Percentiles rank a stretch among this genome's conserved stretches.
These are phyloP conservation scores for Pogonomyrmex californicus DNA, from an alignment of 1,140 invertebrate genomes.

Conservation along the genomic window DNA sequence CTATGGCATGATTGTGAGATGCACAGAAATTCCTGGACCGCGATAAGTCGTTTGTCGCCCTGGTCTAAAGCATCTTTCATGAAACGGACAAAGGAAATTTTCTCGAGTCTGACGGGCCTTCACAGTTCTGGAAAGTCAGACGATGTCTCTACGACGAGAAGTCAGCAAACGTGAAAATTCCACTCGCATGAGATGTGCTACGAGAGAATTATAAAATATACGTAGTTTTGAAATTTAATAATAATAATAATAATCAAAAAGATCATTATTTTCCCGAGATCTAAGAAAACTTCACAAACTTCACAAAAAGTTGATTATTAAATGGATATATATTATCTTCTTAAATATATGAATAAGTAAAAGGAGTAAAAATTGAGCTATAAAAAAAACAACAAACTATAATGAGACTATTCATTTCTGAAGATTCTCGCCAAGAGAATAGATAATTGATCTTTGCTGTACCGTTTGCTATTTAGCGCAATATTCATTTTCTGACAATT, in stretches of 20 bases:
- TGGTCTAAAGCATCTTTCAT: slow-evolving; percentile 14
- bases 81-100: slow-evolving; percentile 18
- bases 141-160: background rate
- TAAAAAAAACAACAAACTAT: background rate
- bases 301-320: background rate
- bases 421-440: background rate
- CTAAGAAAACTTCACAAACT: background rate
- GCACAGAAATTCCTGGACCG: slow-evolving; percentile 47
- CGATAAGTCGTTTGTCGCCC: slow-evolving; percentile 45
- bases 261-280: background rate
- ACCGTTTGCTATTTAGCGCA: background rate
- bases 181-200: background rate
- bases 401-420: background rate
- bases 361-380: background rate
- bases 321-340: background rate
- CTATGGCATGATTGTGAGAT: slow-evolving; percentile 8
- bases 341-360: background rate
- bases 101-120: background rate
- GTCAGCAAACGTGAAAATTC: background rate
- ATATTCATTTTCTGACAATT: background rate
- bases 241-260: background rate
- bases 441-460: background rate
- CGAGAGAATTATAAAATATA: background rate
- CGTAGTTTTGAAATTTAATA: slow-evolving; percentile 3
- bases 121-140: background rate